Conservation (phyloP, 2,797 vertebrate genomes). For the Sebastes vulpes region DNA sequence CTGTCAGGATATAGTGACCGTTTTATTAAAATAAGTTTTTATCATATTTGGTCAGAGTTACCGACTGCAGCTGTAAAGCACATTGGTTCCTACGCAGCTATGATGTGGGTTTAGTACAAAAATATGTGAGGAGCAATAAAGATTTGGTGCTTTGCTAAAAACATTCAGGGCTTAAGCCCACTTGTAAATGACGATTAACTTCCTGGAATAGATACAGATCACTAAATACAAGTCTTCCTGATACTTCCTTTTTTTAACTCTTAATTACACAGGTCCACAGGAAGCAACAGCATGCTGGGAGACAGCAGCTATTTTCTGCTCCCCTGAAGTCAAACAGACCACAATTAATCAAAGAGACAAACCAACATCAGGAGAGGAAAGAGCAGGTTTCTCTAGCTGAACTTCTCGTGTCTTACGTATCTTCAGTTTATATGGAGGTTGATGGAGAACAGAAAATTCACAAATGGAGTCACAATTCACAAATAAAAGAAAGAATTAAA, state of each 20-base stretch:
- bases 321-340: background rate
- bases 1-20: too few relatives aligned
- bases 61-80: background rate
- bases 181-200: background rate
- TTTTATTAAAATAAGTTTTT: too few relatives aligned
- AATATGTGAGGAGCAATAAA: background rate
- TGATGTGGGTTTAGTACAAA: background rate
- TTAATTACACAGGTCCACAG: background rate
- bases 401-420: background rate
- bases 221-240: background rate
- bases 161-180: background rate
- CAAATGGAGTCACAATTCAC: background rate
- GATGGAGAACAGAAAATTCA: background rate
- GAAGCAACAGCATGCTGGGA: background rate
- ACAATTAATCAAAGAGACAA: conserved; percentile 11
- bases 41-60: background rate
- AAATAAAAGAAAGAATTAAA: background rate
- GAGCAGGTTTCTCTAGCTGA: background rate
- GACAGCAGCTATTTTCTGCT: conserved; percentile 2
- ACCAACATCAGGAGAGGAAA: background rate
- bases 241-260: background rate
- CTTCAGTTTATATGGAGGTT: background rate
- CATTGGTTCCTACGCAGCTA: background rate
- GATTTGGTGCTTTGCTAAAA: background rate
- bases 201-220: background rate